Evolutionary conservation across 2,113 vertebrate species (phyloP).

Genomic region (Halichoeres trimaculatus): DNA sequence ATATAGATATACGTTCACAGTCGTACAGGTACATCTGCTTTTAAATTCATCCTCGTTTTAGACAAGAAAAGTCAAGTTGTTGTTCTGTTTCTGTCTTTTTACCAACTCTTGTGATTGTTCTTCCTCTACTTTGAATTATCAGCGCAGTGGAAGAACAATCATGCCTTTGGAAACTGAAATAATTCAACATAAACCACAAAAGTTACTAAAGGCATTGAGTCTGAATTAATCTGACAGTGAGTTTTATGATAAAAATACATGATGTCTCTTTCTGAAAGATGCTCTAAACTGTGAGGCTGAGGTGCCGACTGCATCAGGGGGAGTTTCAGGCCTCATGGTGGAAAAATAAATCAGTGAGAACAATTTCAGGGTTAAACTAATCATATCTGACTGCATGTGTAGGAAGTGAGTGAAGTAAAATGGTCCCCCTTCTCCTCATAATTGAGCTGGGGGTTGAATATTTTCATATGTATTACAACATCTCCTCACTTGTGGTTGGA

Average conservation of each 20-base stretch:
- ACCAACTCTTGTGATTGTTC: background rate
- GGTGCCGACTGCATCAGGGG: constrained; percentile 18
- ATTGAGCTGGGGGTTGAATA: constrained; percentile 55
- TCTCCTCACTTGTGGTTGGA: constrained; percentile 65
- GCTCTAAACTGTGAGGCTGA: constrained; percentile 9
- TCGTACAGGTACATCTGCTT: background rate
- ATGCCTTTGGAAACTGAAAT: background rate
- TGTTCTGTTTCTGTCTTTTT: background rate
- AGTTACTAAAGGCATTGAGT: background rate
- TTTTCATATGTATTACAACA: constrained; percentile 68
- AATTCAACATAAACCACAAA: background rate
- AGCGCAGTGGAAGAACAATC: no score
- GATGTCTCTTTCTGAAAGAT: constrained; percentile 30
- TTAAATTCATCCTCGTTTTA: background rate
- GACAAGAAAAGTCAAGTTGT: background rate
- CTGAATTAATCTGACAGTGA: constrained; percentile 10
- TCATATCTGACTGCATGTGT: constrained; percentile 60
- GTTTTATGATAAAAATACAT: constrained; percentile 23
- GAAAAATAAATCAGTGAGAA: constrained; percentile 60
- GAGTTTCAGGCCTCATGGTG: constrained; percentile 41
- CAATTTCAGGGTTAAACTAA: constrained; percentile 55
- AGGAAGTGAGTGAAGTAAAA: constrained; percentile 67
- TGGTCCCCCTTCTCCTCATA: constrained; percentile 51
- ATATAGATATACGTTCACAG: no score
- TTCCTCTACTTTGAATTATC: background rate